A percentile compares a stretch with the other conserved stretches of the same genome.
These are phyloP conservation scores for Phodopus roborovskii DNA, from an alignment of 2,113 vertebrate species.

Conservation along the genomic window DNA sequence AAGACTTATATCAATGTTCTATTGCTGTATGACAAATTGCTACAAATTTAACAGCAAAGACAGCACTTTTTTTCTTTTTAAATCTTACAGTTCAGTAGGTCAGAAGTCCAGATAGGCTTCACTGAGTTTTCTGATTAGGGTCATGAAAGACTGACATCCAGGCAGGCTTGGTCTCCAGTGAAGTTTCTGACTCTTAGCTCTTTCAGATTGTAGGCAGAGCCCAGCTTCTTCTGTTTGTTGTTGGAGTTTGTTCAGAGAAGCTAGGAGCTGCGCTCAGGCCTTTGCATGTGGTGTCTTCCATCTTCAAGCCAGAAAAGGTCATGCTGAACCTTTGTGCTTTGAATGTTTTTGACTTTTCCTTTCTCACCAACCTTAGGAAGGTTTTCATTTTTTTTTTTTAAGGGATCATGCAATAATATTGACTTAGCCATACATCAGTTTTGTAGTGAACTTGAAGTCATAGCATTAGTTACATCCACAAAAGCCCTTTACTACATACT, in stretches of 20 bases:
- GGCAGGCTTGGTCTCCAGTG: neutral
- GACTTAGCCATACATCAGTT: neutral
- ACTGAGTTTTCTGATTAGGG: neutral
- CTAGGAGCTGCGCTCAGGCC: neutral
- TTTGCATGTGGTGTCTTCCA: neutral
- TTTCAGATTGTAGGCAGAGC: neutral
- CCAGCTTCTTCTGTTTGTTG: neutral
- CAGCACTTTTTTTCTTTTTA: neutral
- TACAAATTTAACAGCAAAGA: conserved; percentile 6
- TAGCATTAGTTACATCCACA: neutral
- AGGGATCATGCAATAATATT: neutral
- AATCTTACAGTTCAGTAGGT: neutral
- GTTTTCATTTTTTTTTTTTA: neutral
- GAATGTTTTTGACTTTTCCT: neutral
- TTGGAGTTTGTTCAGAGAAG: neutral
- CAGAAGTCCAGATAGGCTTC: neutral
- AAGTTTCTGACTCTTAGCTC: neutral
- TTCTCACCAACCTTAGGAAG: neutral
- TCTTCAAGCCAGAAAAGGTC: neutral
- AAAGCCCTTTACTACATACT: neutral
- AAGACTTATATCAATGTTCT: neutral
- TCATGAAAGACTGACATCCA: neutral
- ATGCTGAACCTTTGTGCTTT: neutral
- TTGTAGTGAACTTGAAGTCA: conserved; percentile 12
- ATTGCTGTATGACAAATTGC: neutral